Percentiles rank a stretch among this genome's conserved stretches.
These are phyloP conservation scores for Siniperca knerii DNA, from an alignment of 2,113 vertebrate species.

Conservation along the genomic window DNA sequence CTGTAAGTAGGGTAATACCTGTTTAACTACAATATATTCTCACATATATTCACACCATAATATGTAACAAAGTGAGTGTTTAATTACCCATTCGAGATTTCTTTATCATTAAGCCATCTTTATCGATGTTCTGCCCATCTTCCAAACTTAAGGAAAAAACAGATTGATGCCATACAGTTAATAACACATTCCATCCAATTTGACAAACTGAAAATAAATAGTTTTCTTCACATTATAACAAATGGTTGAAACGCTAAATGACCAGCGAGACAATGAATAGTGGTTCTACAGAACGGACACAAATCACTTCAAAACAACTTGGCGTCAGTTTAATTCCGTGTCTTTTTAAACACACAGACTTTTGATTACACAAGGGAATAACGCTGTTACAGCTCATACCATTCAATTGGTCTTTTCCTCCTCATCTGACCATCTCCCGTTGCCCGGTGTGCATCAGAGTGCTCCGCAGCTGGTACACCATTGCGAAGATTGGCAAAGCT, in stretches of 20 bases:
- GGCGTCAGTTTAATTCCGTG: not conserved
- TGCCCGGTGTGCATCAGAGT: constrained; percentile 50
- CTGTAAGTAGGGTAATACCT: not conserved
- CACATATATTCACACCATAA: not conserved
- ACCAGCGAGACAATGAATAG: not conserved
- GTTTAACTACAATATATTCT: not conserved
- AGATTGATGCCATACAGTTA: not conserved
- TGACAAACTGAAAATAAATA: not conserved
- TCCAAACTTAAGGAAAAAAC: constrained; percentile 75
- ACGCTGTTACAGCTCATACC: constrained; percentile 63
- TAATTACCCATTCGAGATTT: constrained; percentile 84
- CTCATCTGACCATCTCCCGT: constrained; percentile 53
- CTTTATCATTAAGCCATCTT: constrained; percentile 77
- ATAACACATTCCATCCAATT: not conserved
- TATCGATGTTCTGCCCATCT: constrained; percentile 69
- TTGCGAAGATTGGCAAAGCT: constrained; percentile 81
- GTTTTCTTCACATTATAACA: not conserved
- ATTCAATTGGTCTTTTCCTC: constrained; percentile 81
- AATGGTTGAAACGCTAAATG: not conserved
- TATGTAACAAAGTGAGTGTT: too few species aligned
- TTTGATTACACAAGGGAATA: not conserved
- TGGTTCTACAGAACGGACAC: too few species aligned
- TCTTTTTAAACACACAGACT: constrained; percentile 2
- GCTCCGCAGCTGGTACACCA: constrained; percentile 71
- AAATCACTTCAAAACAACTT: not conserved